Evolutionary conservation across 2,113 vertebrate genomes (phyloP), one percentile per base, ranked within the genome.

Genomic region (Meriones unguiculatus): DNA sequence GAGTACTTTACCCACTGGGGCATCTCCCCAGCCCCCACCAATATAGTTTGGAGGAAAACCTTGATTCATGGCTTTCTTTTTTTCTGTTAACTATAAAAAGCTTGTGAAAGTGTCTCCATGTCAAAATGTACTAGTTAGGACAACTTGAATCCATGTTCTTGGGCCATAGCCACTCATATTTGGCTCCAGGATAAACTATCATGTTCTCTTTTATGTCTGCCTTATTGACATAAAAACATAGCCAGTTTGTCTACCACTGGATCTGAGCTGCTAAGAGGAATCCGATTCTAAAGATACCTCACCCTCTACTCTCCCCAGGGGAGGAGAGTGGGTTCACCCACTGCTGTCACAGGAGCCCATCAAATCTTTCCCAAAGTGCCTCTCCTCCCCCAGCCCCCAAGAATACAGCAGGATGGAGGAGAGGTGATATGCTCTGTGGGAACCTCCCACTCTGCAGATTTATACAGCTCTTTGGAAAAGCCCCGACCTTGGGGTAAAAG

Each of bases 381-480:
- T 20, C 3, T 9, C 72, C 10, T 20, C 35, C 3, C 65, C 28
- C n/a, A 72, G 35, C n/a, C n/a, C 8, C 12, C 57, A 57, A 67
- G 62, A 72, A 30, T 14, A 50, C 12, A 64, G 70, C 65, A 67
- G 87, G 35, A 91, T 15, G 46, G 41, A 90, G 52, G 70, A 89
- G 88, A 82, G 89, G 57, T 28, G 24, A 15, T 78, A 90, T 46
- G 54, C 84, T 90, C 77, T 18, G 76, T 93, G 64, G 90, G 13
- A 20, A 38, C 73, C 59, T 73, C 69, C 85, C 93, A 82, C 24
- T 78, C 52, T 57, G 73, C 35, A 92, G 62, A 57, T 93, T 94
- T 15, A 17, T 76, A 73, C 87, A 76, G 80, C 72, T 89, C n/a
- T 65, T 62, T 70, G 64, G 46, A 81, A 92, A 93, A 91, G 41